A percentile compares a stretch with the other conserved stretches of the same genome.
phyloP scores from a whole-genome alignment of 2,113 vertebrate species.

The Acanthisitta chloris region DNA sequence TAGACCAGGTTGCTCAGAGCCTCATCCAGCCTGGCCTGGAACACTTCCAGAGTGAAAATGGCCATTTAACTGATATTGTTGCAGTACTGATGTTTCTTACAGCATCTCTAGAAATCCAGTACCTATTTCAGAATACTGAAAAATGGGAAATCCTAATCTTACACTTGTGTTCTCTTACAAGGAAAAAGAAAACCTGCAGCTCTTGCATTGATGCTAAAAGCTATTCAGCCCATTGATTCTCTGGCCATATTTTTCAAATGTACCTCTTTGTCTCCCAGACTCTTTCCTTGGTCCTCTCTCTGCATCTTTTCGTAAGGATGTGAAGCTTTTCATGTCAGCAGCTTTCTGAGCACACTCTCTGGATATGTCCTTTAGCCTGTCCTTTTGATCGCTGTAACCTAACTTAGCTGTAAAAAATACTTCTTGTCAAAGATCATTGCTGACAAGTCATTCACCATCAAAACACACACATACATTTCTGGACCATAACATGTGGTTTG shows the following conservation, averaged over 20 bases:
- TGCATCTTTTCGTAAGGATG: slow-evolving; percentile 75
- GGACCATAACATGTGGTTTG: background rate
- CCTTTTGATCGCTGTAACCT: slow-evolving; percentile 74
- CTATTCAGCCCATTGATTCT: background rate
- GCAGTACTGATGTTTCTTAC: background rate
- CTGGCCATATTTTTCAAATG: background rate
- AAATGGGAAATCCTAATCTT: background rate
- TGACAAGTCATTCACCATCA: background rate
- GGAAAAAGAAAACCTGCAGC: background rate
- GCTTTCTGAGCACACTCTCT: slow-evolving; percentile 87
- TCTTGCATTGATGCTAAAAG: background rate
- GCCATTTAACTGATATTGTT: background rate
- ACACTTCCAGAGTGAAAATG: background rate
- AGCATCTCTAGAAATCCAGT: background rate
- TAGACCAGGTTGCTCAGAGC: background rate
- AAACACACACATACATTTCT: background rate
- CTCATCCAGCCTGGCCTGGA: background rate
- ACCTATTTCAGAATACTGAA: background rate
- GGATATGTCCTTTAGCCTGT: slow-evolving; percentile 83
- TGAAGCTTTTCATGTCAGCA: slow-evolving; percentile 76
- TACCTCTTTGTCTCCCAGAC: slow-evolving; percentile 79
- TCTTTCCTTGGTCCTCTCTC: slow-evolving; percentile 81
- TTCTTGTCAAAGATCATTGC: background rate
- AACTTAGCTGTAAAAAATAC: slow-evolving; percentile 77
- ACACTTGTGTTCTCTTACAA: background rate